phyloP scores from a whole-genome alignment of 1,140 invertebrate species.

The Ceratoteleas bidentatus region DNA sequence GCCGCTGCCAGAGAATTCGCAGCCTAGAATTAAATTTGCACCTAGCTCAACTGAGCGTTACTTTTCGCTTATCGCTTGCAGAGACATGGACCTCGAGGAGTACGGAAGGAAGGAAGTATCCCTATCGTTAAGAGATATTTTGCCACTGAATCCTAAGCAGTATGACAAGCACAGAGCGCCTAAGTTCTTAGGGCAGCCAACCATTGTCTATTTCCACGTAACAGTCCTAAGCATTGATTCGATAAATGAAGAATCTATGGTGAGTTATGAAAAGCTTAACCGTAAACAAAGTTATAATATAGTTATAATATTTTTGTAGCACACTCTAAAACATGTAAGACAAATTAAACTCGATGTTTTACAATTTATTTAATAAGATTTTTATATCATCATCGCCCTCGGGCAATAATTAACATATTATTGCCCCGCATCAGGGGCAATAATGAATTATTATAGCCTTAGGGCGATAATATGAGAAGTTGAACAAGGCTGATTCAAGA shows the following conservation, averaged over 20 bases:
- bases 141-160: constrained; percentile 90
- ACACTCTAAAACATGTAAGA: too few relatives aligned
- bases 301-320: too few relatives aligned
- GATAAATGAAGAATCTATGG: constrained; percentile 96
- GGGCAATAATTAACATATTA: too few relatives aligned
- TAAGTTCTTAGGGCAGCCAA: constrained; percentile 91
- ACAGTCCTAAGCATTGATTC: constrained; percentile 93
- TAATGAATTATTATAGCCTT: too few relatives aligned
- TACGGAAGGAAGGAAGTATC: constrained; percentile 78
- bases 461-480: too few relatives aligned
- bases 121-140: constrained; percentile 89
- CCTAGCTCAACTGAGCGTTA: constrained; percentile 50
- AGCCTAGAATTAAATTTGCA: constrained; percentile 54
- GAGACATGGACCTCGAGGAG: constrained; percentile 77
- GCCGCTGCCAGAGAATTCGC: constrained; percentile 53
- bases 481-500: too few relatives aligned
- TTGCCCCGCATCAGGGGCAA: too few relatives aligned
- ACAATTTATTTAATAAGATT: too few relatives aligned
- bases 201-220: constrained; percentile 93
- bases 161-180: constrained; percentile 95
- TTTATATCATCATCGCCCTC: too few relatives aligned
- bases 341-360: too few relatives aligned
- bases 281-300: too few relatives aligned
- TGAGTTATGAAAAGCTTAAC: too few relatives aligned
- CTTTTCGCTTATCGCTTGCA: constrained; percentile 70